Percentiles rank a stretch among this genome's conserved stretches.
Conservation (phyloP, 2,113 vertebrate genomes). For the Peromyscus maniculatus region DNA sequence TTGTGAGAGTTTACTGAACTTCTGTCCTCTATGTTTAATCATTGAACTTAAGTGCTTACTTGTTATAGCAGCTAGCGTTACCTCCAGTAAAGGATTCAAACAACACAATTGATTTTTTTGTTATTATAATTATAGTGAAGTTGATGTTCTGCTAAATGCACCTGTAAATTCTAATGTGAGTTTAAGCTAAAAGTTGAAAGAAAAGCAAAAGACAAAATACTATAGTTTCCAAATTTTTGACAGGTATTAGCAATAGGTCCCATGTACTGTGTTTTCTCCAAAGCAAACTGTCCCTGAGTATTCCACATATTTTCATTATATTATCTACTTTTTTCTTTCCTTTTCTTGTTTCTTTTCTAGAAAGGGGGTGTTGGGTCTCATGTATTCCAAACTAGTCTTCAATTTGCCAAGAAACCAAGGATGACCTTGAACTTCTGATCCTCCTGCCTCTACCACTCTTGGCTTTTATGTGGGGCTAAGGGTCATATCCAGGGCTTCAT, state of each 20-base stretch:
- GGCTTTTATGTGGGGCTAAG: neutral
- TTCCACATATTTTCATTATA: neutral
- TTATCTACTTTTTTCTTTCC: neutral
- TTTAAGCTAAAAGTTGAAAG: neutral
- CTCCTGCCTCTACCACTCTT: neutral
- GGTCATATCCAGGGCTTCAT: neutral
- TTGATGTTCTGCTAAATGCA: neutral
- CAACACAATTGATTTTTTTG: neutral
- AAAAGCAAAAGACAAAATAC: neutral
- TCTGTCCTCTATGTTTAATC: neutral
- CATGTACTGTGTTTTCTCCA: neutral
- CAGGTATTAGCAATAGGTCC: neutral
- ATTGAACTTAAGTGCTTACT: neutral
- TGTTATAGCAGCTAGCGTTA: neutral
- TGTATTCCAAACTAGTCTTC: neutral
- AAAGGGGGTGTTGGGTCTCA: neutral
- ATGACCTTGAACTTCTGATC: neutral
- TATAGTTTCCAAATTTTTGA: neutral
- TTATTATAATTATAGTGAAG: neutral
- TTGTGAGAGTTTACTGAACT: neutral
- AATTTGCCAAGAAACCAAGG: neutral
- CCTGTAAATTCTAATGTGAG: slow-evolving; percentile 3
- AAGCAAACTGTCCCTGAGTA: neutral
- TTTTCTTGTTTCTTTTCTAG: neutral
- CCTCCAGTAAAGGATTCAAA: neutral